These are phyloP conservation scores for Ptyas mucosa DNA, from an alignment of 2,113 vertebrate species.

Conservation along the genomic window DNA sequence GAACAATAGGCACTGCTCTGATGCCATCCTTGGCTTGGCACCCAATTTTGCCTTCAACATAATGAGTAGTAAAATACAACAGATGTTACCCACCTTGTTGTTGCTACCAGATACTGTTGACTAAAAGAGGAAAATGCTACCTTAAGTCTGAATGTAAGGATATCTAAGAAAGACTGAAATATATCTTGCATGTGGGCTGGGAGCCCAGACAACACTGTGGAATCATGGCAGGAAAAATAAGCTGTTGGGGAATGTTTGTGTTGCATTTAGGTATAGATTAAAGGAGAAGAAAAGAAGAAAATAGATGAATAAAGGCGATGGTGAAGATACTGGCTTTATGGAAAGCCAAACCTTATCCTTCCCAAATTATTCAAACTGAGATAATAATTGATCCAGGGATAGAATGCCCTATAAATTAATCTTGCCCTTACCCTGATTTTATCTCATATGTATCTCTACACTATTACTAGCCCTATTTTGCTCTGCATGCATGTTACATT, in stretches of 20 bases:
- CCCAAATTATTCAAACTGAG: neutral
- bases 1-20: neutral
- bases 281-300: neutral
- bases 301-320: neutral
- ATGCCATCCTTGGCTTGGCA: neutral
- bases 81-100: neutral
- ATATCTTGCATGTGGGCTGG: neutral
- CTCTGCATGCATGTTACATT: fast-evolving
- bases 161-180: neutral
- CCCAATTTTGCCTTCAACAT: neutral
- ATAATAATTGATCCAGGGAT: neutral
- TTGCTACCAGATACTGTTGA: neutral
- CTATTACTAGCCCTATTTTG: neutral
- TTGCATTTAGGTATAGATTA: neutral
- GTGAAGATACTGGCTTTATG: neutral
- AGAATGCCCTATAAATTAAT: fast-evolving
- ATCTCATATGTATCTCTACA: neutral
- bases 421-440: neutral
- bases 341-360: neutral
- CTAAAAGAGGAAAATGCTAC: neutral
- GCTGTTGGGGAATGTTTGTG: neutral
- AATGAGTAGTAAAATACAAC: neutral
- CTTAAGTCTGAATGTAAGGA: neutral
- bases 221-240: neutral
- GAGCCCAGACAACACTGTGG: neutral